Base-by-base conservation (phyloP, 2,797 vertebrate species). In the Anabacerthia variegaticeps region DNA sequence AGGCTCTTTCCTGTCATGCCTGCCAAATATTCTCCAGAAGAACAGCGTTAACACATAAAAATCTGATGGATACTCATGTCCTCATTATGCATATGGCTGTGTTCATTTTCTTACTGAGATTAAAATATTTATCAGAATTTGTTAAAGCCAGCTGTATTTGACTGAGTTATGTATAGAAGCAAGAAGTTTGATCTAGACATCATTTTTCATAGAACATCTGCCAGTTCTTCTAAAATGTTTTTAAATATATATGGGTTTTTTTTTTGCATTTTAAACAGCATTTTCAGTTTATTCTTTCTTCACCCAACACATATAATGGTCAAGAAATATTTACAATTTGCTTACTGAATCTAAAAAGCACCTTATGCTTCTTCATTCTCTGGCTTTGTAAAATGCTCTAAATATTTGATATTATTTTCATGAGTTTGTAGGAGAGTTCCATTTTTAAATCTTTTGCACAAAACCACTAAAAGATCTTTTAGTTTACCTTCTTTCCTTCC, bases 121-220 rank as follows among this genome's bases (percentile, higher is more conserved):
- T 87, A 91, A 87, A 94, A 81, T n/a, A 89, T 87, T 88, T 92
- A 85, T 92, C 76, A 88, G 83, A 84, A 67, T 91, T 89, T 56
- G 46, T 81, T 88, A 85, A 36, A 91, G 52, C 14, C 72, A 89
- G 72, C 44, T 94, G 82, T 75, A 72, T 81, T 90, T 85, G 73
- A 75, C 14, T 83, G 41, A 43, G 49, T 88, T 88, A 71, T 83
- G 79, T 81, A 88, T 72, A 83, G 85, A 92, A 93, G 58, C 14
- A 68, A 91, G 51, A 41, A 80, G 36, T 67, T 83, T 88, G 66
- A 93, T 84, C 82, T 55, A 92, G 54, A 86, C 79, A 75, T 67
- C 39, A 28, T 69, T 88, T n/a, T 86, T 86, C 51, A 34, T 27
- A 66, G n/a, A 46, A 79, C 46, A 69, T 66, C 88, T 86, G 36